Conservation (phyloP, 1,140 invertebrate genomes). For the Conus betulinus region DNA sequence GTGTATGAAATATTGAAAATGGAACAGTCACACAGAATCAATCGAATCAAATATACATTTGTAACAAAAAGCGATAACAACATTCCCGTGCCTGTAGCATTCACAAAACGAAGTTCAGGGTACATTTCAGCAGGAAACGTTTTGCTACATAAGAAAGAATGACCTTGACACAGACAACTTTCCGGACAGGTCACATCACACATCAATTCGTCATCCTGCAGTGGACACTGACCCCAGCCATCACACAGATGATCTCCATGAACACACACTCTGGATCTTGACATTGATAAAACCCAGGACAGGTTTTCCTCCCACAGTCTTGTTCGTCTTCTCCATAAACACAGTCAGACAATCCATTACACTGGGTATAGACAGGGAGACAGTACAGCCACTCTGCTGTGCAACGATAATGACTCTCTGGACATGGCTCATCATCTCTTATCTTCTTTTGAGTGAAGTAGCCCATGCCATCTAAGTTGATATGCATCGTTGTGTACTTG, state of each 20-base stretch:
- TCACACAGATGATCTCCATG: background rate
- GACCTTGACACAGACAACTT: background rate
- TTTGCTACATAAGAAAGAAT: background rate
- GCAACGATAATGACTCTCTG: constrained; percentile 8
- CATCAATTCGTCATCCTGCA: background rate
- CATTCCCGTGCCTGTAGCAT: background rate
- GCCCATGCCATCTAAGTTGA: constrained; percentile 13
- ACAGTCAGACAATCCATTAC: background rate
- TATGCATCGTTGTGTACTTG: background rate
- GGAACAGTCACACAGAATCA: background rate
- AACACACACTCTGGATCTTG: background rate
- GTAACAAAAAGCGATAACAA: background rate
- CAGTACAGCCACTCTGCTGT: background rate
- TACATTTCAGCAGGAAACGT: background rate
- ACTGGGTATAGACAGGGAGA: background rate
- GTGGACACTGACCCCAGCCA: background rate
- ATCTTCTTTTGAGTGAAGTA: background rate
- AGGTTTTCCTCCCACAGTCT: background rate
- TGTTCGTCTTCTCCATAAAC: background rate
- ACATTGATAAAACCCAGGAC: background rate
- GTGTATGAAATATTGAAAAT: background rate
- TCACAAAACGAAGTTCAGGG: background rate
- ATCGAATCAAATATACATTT: background rate
- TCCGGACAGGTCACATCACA: background rate
- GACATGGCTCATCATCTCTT: background rate